These are phyloP conservation scores for Trogon surrucura DNA, from an alignment of 2,113 vertebrate species.

Conservation along the genomic window DNA sequence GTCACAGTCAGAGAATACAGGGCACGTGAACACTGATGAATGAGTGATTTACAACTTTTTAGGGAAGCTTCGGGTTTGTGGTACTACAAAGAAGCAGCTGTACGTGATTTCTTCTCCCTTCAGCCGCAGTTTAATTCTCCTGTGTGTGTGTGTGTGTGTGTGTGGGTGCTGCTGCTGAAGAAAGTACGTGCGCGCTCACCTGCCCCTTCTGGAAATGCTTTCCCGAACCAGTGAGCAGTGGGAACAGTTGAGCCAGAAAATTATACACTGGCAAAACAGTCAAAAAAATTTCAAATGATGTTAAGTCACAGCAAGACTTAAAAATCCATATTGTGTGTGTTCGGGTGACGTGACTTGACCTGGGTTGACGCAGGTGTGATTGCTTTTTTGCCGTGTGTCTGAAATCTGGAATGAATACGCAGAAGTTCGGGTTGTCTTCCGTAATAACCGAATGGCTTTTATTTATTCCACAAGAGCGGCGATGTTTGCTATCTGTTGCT, in stretches of 20 bases:
- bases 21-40: not conserved
- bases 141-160: too few species aligned
- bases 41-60: not conserved
- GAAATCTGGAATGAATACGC: not conserved
- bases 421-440: not conserved
- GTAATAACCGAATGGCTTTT: not conserved
- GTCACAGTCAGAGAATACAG: not conserved
- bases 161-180: too few species aligned
- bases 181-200: accelerated
- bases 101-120: not conserved
- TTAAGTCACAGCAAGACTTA: not conserved
- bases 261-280: not conserved
- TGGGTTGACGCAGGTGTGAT: not conserved
- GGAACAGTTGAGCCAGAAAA: not conserved
- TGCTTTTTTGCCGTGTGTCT: not conserved
- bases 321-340: not conserved
- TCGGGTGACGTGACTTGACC: not conserved
- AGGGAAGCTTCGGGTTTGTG: not conserved
- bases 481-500: not conserved
- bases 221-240: not conserved
- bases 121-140: not conserved
- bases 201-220: not conserved
- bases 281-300: not conserved
- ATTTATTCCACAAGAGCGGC: not conserved
- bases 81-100: not conserved